Evolutionary conservation across 2,888 invertebrate species (phyloP).

Genomic region (Mesorhabditis sp.): DNA sequence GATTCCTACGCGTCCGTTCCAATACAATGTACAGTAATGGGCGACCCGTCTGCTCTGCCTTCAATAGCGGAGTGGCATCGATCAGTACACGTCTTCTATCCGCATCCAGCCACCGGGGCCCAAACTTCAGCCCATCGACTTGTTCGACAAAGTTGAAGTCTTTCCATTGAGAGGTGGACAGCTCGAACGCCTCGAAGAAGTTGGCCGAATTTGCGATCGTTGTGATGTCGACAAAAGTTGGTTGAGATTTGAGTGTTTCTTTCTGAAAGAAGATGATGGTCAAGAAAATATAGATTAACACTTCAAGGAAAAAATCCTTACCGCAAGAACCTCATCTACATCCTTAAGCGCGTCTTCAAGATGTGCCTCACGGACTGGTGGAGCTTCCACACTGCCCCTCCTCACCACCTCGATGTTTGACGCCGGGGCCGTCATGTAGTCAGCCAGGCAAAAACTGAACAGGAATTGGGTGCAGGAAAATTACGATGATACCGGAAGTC

Average conservation of each 20-base stretch:
- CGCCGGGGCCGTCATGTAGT: constrained; percentile 23
- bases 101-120: constrained; percentile 29
- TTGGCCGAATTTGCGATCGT: background rate
- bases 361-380: background rate
- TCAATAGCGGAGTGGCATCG: constrained; percentile 17
- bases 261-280: background rate
- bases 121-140: constrained; percentile 14
- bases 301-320: background rate
- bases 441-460: constrained; percentile 28
- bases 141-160: constrained; percentile 17
- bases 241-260: constrained; percentile 10
- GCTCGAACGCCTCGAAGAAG: constrained; percentile 15
- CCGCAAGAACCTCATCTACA: background rate
- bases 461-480: background rate
- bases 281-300: too few relatives aligned
- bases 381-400: background rate
- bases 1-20: constrained; percentile 11
- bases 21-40: constrained; percentile 11
- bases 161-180: constrained; percentile 22
- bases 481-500: constrained; percentile 21
- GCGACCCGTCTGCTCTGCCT: background rate
- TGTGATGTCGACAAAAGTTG: constrained; percentile 30
- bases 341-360: background rate
- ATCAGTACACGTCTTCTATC: constrained; percentile 22
- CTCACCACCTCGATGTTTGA: constrained; percentile 10